Percentiles rank a stretch among this genome's conserved stretches.
Evolutionary conservation across 2,797 vertebrate genomes (phyloP).

Genomic region (Aplochiton taeniatus): DNA sequence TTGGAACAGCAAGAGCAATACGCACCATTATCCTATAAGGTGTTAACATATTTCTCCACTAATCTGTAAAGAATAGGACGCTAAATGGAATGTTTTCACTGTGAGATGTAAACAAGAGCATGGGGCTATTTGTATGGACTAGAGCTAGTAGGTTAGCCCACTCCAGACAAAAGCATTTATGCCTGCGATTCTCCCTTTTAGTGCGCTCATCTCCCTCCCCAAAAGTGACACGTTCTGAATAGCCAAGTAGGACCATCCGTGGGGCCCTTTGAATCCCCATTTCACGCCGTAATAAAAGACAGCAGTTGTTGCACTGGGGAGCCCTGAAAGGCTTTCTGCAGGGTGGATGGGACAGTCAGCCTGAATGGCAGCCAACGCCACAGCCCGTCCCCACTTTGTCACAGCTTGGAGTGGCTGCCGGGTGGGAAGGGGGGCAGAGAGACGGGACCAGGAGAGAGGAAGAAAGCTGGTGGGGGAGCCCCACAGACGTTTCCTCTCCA

Average conservation of each 20-base stretch:
- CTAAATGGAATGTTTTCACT: constrained; percentile 43
- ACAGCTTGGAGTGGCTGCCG: constrained; percentile 40
- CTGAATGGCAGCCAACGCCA: constrained; percentile 78
- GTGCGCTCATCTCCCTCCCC: constrained; percentile 27
- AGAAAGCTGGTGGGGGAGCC: constrained; percentile 11
- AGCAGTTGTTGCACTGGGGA: constrained; percentile 79
- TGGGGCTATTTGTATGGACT: constrained; percentile 43
- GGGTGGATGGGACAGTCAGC: constrained; percentile 73
- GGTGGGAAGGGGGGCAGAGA: neutral
- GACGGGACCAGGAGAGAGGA: neutral
- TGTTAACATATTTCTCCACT: constrained; percentile 63
- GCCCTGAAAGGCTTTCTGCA: constrained; percentile 84
- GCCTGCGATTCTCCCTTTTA: constrained; percentile 65
- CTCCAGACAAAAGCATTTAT: constrained; percentile 59
- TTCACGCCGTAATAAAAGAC: constrained; percentile 87
- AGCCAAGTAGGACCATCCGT: constrained; percentile 79
- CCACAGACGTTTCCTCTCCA: constrained; percentile 40
- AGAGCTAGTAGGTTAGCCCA: constrained; percentile 27
- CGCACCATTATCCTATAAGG: constrained; percentile 48
- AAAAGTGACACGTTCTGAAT: constrained; percentile 79
- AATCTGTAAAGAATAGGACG: constrained; percentile 46
- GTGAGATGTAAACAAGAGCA: constrained; percentile 52
- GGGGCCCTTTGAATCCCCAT: constrained; percentile 82
- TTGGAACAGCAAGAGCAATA: constrained; percentile 49
- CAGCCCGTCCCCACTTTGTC: constrained; percentile 73